These are phyloP conservation scores for Phlogophora meticulosa DNA, from an alignment of 2,888 invertebrate genomes.

Conservation along the genomic window DNA sequence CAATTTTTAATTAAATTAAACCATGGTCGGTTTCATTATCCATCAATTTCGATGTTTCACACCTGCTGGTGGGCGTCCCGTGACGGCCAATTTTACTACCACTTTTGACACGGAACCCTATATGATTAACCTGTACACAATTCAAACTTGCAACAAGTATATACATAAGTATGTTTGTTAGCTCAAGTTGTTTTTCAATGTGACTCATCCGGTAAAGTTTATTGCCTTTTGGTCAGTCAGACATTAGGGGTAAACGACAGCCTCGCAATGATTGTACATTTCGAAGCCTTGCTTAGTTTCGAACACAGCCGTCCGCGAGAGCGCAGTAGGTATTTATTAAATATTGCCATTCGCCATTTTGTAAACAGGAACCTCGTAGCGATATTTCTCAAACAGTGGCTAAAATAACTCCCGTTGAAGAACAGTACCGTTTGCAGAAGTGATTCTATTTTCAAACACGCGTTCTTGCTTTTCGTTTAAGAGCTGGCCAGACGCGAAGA, in stretches of 20 bases:
- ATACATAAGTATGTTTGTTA: slow-evolving; percentile 18
- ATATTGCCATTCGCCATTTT: slow-evolving; percentile 56
- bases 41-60: no score
- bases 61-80: no score
- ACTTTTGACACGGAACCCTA: no score
- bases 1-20: no score
- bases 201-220: slow-evolving; percentile 62
- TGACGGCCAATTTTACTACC: no score
- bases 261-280: slow-evolving; percentile 23
- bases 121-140: slow-evolving; percentile 6
- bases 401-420: slow-evolving; percentile 65
- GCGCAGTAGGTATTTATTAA: slow-evolving; percentile 34
- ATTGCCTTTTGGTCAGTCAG: slow-evolving; percentile 48
- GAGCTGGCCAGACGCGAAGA: slow-evolving; percentile 13
- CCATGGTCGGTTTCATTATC: no score
- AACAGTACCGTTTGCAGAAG: slow-evolving; percentile 47
- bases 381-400: slow-evolving; percentile 66
- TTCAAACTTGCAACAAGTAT: slow-evolving; percentile 23
- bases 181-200: slow-evolving; percentile 44
- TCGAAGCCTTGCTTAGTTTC: slow-evolving; percentile 19
- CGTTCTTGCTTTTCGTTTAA: slow-evolving; percentile 17
- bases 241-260: slow-evolving; percentile 36
- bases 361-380: slow-evolving; percentile 51
- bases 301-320: slow-evolving; percentile 11
- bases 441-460: slow-evolving; percentile 38